These are phyloP conservation scores for Odontocerum albicorne DNA, from an alignment of 2,888 invertebrate species.

Conservation along the genomic window DNA sequence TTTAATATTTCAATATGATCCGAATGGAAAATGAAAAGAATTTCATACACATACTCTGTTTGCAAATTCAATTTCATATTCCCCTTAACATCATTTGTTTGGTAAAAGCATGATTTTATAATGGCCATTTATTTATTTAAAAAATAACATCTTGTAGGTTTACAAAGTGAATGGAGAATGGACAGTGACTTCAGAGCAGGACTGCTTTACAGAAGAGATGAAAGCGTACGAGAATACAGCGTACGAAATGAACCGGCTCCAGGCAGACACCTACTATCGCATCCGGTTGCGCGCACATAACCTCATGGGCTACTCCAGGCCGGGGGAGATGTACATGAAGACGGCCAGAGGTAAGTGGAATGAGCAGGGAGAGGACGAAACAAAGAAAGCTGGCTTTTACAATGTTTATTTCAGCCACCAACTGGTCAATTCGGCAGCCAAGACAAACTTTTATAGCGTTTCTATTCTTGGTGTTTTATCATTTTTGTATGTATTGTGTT, in stretches of 20 bases:
- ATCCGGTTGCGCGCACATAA: conserved; percentile 86
- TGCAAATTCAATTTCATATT: too few species aligned
- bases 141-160: too few species aligned
- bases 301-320: conserved; percentile 77
- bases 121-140: background rate
- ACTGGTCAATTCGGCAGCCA: conserved; percentile 40
- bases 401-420: conserved; percentile 53
- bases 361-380: conserved; percentile 46
- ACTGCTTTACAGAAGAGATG: conserved; percentile 62
- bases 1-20: too few species aligned
- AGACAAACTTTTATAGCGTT: conserved; percentile 18
- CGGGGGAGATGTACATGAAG: conserved; percentile 77
- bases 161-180: conserved; percentile 69
- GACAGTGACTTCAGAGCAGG: conserved; percentile 56
- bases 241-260: conserved; percentile 68
- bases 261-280: conserved; percentile 80
- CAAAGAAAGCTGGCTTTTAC: conserved; percentile 54
- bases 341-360: conserved; percentile 85
- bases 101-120: too few species aligned
- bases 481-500: conserved; percentile 33
- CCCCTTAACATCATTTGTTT: too few species aligned
- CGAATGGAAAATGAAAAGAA: too few species aligned
- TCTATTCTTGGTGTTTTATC: conserved; percentile 30
- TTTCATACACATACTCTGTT: too few species aligned
- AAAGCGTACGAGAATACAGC: conserved; percentile 64